A percentile compares a stretch with the other conserved stretches of the same genome.
Conservation (phyloP, 2,113 vertebrate genomes). For the Tragelaphus buxtoni region DNA sequence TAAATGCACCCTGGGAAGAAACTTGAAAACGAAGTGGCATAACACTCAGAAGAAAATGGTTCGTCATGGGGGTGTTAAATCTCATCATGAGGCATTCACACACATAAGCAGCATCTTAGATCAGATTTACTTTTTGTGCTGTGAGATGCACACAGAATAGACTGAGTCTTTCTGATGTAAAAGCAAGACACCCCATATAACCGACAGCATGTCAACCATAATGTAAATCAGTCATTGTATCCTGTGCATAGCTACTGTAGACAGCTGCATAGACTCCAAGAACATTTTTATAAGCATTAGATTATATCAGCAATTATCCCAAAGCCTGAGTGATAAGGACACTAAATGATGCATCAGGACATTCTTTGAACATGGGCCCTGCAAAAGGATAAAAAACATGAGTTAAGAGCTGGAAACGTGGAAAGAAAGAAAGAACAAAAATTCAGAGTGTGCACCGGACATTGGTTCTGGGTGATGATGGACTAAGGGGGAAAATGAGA, state of each 20-base stretch:
- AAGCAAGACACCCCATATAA: constrained; percentile 33
- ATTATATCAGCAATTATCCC: constrained; percentile 41
- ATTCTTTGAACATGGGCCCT: background rate
- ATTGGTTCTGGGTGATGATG: background rate
- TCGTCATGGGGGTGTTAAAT: background rate
- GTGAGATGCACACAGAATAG: background rate
- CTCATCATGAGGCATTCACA: constrained; percentile 21
- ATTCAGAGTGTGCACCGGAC: background rate
- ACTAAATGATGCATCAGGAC: background rate
- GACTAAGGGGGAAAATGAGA: background rate
- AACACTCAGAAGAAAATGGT: background rate
- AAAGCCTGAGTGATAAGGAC: constrained; percentile 29
- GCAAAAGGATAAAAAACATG: background rate
- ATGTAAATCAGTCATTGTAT: constrained; percentile 24
- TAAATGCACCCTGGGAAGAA: background rate
- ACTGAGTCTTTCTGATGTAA: background rate
- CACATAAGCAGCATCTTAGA: background rate
- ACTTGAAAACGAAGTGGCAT: background rate
- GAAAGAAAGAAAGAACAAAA: background rate
- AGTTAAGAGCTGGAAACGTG: background rate
- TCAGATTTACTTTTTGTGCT: background rate
- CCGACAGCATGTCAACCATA: background rate
- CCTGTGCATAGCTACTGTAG: background rate
- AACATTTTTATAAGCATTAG: constrained; percentile 35
- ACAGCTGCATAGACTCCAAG: constrained; percentile 55